These are phyloP conservation scores for Aromia moschata DNA, from an alignment of 2,888 invertebrate species.

Conservation along the genomic window DNA sequence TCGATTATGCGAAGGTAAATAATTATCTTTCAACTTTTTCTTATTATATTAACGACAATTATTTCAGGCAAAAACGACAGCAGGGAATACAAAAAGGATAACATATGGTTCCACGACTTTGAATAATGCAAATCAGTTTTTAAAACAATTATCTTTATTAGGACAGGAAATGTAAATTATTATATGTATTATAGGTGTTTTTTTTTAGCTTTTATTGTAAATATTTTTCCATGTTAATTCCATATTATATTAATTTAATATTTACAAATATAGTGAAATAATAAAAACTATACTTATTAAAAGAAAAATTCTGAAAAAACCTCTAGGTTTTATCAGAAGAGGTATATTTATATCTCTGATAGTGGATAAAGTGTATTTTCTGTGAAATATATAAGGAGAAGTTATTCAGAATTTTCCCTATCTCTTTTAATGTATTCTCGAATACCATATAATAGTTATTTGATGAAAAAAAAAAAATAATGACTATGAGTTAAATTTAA, in stretches of 20 bases:
- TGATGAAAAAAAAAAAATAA: too few relatives aligned
- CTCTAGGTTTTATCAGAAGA: too few relatives aligned
- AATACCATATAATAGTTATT: too few relatives aligned
- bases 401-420: too few relatives aligned
- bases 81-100: conserved; percentile 79
- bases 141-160: conserved; percentile 86
- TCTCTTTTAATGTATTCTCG: too few relatives aligned
- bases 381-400: too few relatives aligned
- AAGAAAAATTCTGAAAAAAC: too few relatives aligned
- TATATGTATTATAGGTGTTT: conserved; percentile 5
- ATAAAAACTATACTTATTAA: too few relatives aligned
- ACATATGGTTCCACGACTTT: conserved; percentile 96
- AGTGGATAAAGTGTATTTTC: too few relatives aligned
- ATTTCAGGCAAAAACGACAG: conserved; percentile 76
- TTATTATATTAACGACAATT: conserved; percentile 25
- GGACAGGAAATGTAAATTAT: conserved; percentile 72
- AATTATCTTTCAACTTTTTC: conserved; percentile 1
- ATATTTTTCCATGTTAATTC: conserved; percentile 20
- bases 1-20: conserved; percentile 88
- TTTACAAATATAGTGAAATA: too few relatives aligned
- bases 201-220: conserved; percentile 21
- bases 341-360: too few relatives aligned
- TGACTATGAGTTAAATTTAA: conserved; percentile 56
- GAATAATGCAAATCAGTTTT: conserved; percentile 92
- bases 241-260: too few relatives aligned